Conservation (phyloP, 2,113 vertebrate genomes). For the Athene noctua region DNA sequence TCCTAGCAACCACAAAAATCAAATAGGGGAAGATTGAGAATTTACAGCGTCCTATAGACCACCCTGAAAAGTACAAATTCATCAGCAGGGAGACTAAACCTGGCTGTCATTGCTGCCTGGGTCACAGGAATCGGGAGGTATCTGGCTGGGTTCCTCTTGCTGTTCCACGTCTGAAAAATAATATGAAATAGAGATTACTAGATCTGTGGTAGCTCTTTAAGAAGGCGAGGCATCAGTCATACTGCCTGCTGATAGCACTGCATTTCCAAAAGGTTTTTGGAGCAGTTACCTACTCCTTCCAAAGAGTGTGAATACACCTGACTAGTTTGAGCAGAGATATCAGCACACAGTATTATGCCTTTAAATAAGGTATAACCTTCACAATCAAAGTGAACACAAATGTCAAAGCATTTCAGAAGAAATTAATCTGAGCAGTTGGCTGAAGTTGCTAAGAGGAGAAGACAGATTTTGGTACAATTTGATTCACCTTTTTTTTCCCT, state of each 20-base stretch:
- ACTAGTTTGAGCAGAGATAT: background rate
- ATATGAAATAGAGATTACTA: background rate
- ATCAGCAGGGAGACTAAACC: background rate
- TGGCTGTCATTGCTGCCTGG: background rate
- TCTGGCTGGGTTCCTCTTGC: background rate
- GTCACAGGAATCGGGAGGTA: background rate
- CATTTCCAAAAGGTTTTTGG: background rate
- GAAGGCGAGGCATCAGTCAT: background rate
- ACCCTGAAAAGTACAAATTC: background rate
- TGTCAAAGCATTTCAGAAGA: slow-evolving; percentile 21
- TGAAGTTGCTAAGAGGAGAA: background rate
- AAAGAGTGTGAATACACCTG: background rate
- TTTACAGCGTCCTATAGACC: background rate
- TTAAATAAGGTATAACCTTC: slow-evolving; percentile 8
- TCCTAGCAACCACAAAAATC: background rate
- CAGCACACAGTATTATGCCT: background rate
- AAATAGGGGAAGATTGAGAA: background rate
- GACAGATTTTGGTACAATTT: background rate
- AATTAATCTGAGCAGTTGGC: slow-evolving; percentile 23
- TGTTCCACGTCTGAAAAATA: background rate
- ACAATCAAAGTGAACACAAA: background rate
- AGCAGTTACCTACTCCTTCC: background rate
- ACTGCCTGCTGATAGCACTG: background rate
- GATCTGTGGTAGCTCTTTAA: background rate
- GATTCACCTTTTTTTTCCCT: background rate